phyloP scores from a whole-genome alignment of 2,113 vertebrate genomes.

The Columbina picui region DNA sequence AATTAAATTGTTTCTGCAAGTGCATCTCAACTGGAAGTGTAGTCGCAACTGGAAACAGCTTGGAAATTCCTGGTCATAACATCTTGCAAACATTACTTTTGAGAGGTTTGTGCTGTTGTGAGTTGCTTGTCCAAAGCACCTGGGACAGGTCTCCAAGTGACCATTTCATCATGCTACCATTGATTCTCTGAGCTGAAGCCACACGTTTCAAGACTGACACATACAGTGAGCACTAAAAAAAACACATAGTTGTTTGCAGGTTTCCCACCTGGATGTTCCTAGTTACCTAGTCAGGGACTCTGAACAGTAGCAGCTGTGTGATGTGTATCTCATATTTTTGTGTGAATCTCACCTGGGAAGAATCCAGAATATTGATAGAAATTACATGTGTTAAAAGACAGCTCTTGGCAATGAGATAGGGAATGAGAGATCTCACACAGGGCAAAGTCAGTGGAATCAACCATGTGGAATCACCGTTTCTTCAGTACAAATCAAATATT shows the following conservation, averaged over 20 bases:
- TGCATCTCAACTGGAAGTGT: slow-evolving; percentile 34
- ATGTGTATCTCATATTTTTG: not conserved
- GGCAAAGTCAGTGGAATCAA: slow-evolving; percentile 15
- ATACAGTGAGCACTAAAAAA: not conserved
- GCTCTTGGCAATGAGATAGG: not conserved
- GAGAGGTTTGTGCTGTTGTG: not conserved
- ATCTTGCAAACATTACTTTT: not conserved
- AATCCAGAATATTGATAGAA: slow-evolving; percentile 17
- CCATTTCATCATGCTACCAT: not conserved
- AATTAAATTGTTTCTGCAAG: slow-evolving; percentile 49
- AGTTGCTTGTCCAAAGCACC: not conserved
- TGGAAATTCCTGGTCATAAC: slow-evolving; percentile 29
- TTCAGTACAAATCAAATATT: slow-evolving; percentile 48
- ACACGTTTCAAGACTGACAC: not conserved
- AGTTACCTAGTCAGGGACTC: not conserved
- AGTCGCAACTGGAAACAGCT: slow-evolving; percentile 35
- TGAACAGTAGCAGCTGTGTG: not conserved
- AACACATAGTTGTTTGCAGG: not conserved
- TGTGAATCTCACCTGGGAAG: slow-evolving; percentile 5
- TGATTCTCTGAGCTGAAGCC: not conserved
- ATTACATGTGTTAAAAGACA: slow-evolving; percentile 13
- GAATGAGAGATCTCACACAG: slow-evolving; percentile 18
- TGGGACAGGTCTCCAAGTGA: not conserved
- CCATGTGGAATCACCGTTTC: slow-evolving; percentile 1
- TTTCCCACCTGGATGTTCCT: not conserved